These are phyloP conservation scores for Gymnogyps californianus DNA, from an alignment of 2,113 vertebrate species.

Conservation along the genomic window DNA sequence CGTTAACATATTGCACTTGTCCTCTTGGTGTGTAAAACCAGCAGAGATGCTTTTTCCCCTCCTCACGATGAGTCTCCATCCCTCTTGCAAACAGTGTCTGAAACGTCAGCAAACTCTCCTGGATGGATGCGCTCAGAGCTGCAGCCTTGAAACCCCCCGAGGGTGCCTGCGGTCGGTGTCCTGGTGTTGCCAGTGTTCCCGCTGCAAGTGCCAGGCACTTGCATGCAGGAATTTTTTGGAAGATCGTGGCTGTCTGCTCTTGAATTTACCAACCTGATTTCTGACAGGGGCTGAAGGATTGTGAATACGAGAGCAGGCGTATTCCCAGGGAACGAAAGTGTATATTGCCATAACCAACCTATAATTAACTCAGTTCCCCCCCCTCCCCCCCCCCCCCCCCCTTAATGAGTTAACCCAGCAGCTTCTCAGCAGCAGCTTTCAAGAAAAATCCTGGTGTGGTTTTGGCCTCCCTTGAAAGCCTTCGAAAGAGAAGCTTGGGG, in stretches of 20 bases:
- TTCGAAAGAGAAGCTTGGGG: background rate
- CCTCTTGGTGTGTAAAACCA: background rate
- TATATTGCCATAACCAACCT: background rate
- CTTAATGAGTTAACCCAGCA: constrained; percentile 17
- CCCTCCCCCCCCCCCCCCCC: background rate
- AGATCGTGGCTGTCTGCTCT: accelerated
- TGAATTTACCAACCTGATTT: background rate
- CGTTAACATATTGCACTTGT: accelerated
- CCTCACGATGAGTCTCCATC: background rate
- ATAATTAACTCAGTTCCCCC: background rate
- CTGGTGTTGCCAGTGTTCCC: accelerated
- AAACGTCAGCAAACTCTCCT: background rate
- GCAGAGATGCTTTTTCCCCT: background rate
- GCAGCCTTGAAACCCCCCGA: background rate
- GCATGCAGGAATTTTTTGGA: background rate
- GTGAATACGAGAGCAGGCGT: background rate
- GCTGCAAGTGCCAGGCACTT: background rate
- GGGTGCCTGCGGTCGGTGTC: background rate
- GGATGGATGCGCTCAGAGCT: background rate
- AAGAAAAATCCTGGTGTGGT: background rate
- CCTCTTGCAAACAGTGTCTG: background rate
- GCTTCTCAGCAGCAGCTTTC: constrained; percentile 10
- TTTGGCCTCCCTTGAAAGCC: constrained; percentile 48
- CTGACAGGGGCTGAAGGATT: background rate
- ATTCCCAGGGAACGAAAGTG: constrained; percentile 32